Base-by-base conservation (phyloP, 2,113 vertebrate species). In the Tupaia tana region DNA sequence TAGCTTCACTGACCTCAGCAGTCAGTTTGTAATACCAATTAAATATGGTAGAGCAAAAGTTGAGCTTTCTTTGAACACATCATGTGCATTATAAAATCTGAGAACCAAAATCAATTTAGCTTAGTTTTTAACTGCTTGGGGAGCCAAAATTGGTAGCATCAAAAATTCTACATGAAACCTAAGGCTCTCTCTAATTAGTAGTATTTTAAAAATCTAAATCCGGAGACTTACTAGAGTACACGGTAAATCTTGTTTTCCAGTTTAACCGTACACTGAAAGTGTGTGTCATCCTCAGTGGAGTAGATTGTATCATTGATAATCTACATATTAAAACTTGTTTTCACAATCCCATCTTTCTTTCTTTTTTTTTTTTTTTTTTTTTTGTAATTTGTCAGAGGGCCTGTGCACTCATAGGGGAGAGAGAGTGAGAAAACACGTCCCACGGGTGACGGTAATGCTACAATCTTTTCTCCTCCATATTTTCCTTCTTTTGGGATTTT, bases 21-120 rank as follows among this genome's bases (percentile, higher is more conserved):
- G n/a, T 56, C 52, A 90, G 59, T 13, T 81, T 96, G 92, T 84
- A 90, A 95, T 95, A 88, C 92, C 34, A 79, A 54, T 11, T 25
- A n/a, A 10, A 84, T 14, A 64, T 19, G 90, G 34, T 1, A 90
- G 58, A 71, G 83, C 29, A 90, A 86, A 93, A 63, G 54, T 43
- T 22, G 78, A 31, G 10, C 73, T 94, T 85, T 83, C 59, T 79
- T 92, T 66, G 64, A 90, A 86, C 24, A 64, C 25, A 73, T 87
- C 34, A 52, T 77, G 67, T 77, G 67, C 7, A 20, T 95, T 66
- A 29, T 2, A 80, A 22, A 71, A 66, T 58, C 31, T 34, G 52
- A 92, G 66, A 58, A 73, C 31, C 87, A 77, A 90, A 82, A 27
- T 80, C 88, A 63, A 15, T 71, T 75, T 94, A 79, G 66, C 27